A percentile compares a stretch with the other conserved stretches of the same genome.
Conservation (phyloP, 2,797 vertebrate genomes). For the Sebastes hubbsi region DNA sequence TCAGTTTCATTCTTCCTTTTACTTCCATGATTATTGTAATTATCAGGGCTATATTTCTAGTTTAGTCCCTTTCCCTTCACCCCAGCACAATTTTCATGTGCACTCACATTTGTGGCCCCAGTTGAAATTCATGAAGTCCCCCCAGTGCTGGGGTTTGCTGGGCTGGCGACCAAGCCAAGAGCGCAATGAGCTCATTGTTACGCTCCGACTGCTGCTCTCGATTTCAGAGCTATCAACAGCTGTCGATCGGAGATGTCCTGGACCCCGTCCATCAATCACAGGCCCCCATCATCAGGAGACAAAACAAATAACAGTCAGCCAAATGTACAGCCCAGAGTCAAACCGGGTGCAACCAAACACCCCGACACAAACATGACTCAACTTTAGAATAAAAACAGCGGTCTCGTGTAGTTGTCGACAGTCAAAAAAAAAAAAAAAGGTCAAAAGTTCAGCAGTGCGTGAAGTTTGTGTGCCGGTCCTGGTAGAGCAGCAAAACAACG, state of each 20-base stretch:
- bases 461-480: conserved; percentile 27
- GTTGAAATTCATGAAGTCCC: conserved; percentile 85
- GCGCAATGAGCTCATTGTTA: conserved; percentile 88
- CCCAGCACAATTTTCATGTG: conserved; percentile 68
- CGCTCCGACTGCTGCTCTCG: conserved; percentile 85
- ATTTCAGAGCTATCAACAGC: conserved; percentile 89
- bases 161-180: conserved; percentile 80
- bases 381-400: conserved; percentile 14
- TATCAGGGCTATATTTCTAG: conserved; percentile 53
- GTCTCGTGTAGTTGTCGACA: conserved; percentile 2
- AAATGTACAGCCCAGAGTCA: conserved; percentile 74
- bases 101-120: conserved; percentile 77
- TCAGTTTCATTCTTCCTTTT: neutral
- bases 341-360: conserved; percentile 63
- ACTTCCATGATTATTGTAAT: conserved; percentile 56
- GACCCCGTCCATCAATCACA: conserved; percentile 86
- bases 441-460: conserved; percentile 53
- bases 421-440: conserved; percentile 33
- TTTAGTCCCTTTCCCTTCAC: conserved; percentile 60
- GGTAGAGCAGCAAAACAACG: neutral
- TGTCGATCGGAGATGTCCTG: conserved; percentile 89
- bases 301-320: conserved; percentile 81
- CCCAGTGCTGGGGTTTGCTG: conserved; percentile 75
- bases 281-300: conserved; percentile 80
- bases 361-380: conserved; percentile 43